phyloP scores from a whole-genome alignment of 2,113 vertebrate species.

The Cottus gobio region DNA sequence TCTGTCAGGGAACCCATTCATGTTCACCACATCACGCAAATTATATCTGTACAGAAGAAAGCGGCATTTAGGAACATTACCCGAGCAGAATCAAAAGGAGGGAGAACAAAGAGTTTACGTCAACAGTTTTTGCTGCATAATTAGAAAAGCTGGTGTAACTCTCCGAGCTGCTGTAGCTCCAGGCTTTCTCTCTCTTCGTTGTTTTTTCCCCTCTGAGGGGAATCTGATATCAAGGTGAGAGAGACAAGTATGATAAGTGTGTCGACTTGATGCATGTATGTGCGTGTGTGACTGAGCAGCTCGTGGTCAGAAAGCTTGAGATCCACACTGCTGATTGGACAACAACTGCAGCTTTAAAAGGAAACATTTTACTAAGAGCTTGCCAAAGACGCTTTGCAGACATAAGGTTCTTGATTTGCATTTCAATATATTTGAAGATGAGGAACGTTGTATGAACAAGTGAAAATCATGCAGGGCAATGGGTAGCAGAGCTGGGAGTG shows the following conservation, averaged over 20 bases:
- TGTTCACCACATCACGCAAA: constrained; percentile 50
- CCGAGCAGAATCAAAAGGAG: constrained; percentile 50
- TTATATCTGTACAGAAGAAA: constrained; percentile 39
- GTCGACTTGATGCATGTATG: constrained; percentile 2
- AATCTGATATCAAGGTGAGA: constrained; percentile 62
- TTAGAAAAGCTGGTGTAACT: constrained; percentile 66
- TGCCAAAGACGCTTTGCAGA: constrained; percentile 36
- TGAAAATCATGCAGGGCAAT: constrained; percentile 53
- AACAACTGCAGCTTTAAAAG: constrained; percentile 42
- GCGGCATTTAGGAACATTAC: constrained; percentile 61
- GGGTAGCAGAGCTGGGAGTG: constrained; percentile 14
- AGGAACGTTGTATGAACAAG: constrained; percentile 45
- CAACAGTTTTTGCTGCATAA: constrained; percentile 71
- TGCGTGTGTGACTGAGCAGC: constrained; percentile 19
- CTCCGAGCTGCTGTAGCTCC: constrained; percentile 50
- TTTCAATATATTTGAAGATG: constrained; percentile 60
- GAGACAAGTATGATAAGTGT: constrained; percentile 48
- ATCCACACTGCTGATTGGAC: constrained; percentile 31
- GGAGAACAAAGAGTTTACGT: constrained; percentile 67
- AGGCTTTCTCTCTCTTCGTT: constrained; percentile 38
- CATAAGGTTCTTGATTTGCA: constrained; percentile 52
- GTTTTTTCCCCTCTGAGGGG: constrained; percentile 13
- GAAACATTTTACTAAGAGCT: constrained; percentile 3
- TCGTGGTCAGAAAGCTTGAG: constrained; percentile 31
- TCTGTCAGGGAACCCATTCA: constrained; percentile 45